These are phyloP conservation scores for Furnarius figulus DNA, from an alignment of 2,113 vertebrate species.

Conservation along the genomic window DNA sequence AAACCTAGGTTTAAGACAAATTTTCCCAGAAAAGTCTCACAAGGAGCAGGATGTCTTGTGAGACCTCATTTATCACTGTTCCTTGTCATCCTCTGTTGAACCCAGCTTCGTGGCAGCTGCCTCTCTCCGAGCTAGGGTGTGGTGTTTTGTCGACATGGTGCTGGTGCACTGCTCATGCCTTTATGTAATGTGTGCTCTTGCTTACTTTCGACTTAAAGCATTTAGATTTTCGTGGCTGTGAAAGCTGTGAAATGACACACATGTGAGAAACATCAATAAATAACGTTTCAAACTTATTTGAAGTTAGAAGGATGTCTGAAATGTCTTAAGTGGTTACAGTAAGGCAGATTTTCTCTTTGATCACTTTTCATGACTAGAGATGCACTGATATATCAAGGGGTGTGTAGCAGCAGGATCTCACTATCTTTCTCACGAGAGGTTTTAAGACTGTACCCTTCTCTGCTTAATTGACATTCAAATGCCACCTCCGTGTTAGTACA, in stretches of 20 bases:
- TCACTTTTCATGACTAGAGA: not conserved
- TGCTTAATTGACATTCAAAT: not conserved
- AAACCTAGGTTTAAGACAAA: not conserved
- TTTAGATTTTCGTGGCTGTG: accelerated
- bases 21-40: not conserved
- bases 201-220: not conserved
- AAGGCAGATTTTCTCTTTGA: not conserved
- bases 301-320: not conserved
- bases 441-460: not conserved
- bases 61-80: not conserved
- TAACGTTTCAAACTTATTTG: not conserved
- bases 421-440: not conserved
- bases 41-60: not conserved
- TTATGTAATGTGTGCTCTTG: not conserved
- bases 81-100: not conserved
- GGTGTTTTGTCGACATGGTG: not conserved
- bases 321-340: not conserved
- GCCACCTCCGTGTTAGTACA: not conserved
- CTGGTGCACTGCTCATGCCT: not conserved
- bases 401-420: accelerated
- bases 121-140: constrained; percentile 12
- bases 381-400: not conserved
- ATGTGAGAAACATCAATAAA: not conserved
- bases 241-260: not conserved
- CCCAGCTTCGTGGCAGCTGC: not conserved